Percentiles rank a stretch among this genome's conserved stretches.
Evolutionary conservation across 1,140 invertebrate genomes (phyloP).

Genomic region (Aplysia californica): DNA sequence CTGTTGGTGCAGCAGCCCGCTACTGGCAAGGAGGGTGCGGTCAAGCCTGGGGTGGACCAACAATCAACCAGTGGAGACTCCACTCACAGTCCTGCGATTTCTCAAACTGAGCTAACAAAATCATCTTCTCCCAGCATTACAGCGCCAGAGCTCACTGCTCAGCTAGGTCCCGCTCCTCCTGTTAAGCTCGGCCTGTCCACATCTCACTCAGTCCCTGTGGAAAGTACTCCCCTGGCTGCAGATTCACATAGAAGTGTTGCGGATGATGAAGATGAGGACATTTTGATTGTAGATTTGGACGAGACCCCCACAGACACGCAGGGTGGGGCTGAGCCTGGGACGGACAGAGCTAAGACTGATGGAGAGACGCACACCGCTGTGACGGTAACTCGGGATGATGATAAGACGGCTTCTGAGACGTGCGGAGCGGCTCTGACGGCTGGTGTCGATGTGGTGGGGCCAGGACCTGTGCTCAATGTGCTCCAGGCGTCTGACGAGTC

Average conservation of each 20-base stretch:
- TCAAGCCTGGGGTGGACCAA: not conserved
- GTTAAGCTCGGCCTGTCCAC: not conserved
- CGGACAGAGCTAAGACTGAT: not conserved
- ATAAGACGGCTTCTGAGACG: not conserved
- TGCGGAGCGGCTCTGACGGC: not conserved
- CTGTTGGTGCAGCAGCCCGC: not conserved
- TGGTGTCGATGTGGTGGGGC: not conserved
- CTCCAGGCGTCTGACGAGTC: not conserved
- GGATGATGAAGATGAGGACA: slow-evolving; percentile 16
- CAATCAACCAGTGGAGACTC: not conserved
- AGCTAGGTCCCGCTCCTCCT: not conserved
- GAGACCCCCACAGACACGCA: not conserved
- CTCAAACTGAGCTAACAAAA: not conserved
- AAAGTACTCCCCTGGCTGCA: not conserved
- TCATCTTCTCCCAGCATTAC: not conserved
- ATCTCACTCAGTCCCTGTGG: too few species aligned
- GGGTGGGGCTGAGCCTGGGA: not conserved
- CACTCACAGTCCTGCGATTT: not conserved
- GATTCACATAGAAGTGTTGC: not conserved
- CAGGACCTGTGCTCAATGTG: not conserved
- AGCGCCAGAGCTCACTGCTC: not conserved
- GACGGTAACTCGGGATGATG: not conserved
- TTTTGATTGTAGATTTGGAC: slow-evolving; percentile 14
- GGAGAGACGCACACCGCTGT: not conserved
- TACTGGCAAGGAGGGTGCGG: not conserved